Base-by-base conservation (phyloP, 1,140 invertebrate genomes). In the Drosophila prosaltans region DNA sequence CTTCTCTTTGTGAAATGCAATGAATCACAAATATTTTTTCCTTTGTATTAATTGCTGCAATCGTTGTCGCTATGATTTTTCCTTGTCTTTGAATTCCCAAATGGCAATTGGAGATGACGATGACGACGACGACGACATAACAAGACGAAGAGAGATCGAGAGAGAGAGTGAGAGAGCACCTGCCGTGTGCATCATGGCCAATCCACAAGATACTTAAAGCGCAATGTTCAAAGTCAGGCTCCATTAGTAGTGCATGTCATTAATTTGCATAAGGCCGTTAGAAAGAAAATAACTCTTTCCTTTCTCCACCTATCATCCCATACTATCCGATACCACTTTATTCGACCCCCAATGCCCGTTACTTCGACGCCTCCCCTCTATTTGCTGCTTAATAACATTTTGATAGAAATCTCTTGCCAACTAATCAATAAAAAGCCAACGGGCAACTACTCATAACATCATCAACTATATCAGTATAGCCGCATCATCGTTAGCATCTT, bases 211-310 rank as follows among this genome's bases (percentile, higher is more conserved):
- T 84, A 69, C 67, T 62, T 62, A 45, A 39, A 71, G 60, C 45
- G 45, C 59, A 67, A 57, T 51, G 45, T 74, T 65, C 69, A 40
- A 70, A 74, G 71, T 76, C 74, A 65, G 60, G 74, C 74, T 86
- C 83, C 82, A 85, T 85, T 85, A 85, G 79, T 85, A 86, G 83
- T 85, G 82, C 75, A 79, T 86, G 69, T 77, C 83, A 86, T 86
- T 86, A 86, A 86, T 88, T 86, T 86, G 76, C 80, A 81, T 85
- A 72, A 78, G 78, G 70, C 74, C 65, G 82, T 88, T 86, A 83
- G 76, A 76, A 73, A 10, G 39, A 36, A 59, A 59, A 51, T 51
- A 51, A 51, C 45, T 51, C 45, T 51, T 51, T 51, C 45, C 21
- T 26, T 59, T 59, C 32, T 36, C 36, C 32, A 59, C 8, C 45